phyloP scores from a whole-genome alignment of 2,797 vertebrate species.

The Adrianichthys oophorus region DNA sequence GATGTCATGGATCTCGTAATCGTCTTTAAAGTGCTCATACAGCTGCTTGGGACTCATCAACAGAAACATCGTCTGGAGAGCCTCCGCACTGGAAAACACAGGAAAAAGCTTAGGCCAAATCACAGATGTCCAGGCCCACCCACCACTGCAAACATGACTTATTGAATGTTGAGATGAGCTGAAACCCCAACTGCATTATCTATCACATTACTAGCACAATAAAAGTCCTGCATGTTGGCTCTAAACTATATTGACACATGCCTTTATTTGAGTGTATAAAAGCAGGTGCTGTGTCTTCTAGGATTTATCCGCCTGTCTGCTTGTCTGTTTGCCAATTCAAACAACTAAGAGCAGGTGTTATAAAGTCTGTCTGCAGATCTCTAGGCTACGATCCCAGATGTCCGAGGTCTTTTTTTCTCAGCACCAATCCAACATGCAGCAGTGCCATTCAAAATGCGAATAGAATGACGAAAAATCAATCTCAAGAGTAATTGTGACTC shows the following conservation, averaged over 20 bases:
- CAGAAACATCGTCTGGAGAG: slow-evolving; percentile 97
- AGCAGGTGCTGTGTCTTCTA: slow-evolving; percentile 52
- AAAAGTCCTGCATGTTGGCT: slow-evolving; percentile 18
- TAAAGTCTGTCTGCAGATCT: slow-evolving; percentile 48
- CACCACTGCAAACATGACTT: slow-evolving; percentile 12
- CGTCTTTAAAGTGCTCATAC: slow-evolving; percentile 96
- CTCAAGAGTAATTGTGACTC: slow-evolving; percentile 44
- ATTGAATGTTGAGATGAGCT: slow-evolving; percentile 16
- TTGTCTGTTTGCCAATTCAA: slow-evolving; percentile 50
- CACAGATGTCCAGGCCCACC: slow-evolving; percentile 1
- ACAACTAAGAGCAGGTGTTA: slow-evolving; percentile 66
- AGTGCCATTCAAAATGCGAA: slow-evolving; percentile 46
- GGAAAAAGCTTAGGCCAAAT: slow-evolving; percentile 23
- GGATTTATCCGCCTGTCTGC: slow-evolving; percentile 34
- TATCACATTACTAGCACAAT: slow-evolving; percentile 7
- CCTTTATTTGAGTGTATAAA: slow-evolving; percentile 31
- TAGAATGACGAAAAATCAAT: slow-evolving; percentile 60
- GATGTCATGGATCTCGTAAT: slow-evolving; percentile 98
- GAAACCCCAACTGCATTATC: slow-evolving; percentile 11
- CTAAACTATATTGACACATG: slow-evolving; percentile 8
- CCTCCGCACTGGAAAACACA: slow-evolving; percentile 86
- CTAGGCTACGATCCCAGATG: slow-evolving; percentile 54
- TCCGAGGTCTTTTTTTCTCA: slow-evolving; percentile 56
- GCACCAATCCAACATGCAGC: slow-evolving; percentile 33
- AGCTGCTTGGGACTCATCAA: slow-evolving; percentile 98